Percentiles rank a stretch among this genome's conserved stretches.
Evolutionary conservation across 2,888 invertebrate genomes (phyloP).

Genomic region (Ennomos erosarius): DNA sequence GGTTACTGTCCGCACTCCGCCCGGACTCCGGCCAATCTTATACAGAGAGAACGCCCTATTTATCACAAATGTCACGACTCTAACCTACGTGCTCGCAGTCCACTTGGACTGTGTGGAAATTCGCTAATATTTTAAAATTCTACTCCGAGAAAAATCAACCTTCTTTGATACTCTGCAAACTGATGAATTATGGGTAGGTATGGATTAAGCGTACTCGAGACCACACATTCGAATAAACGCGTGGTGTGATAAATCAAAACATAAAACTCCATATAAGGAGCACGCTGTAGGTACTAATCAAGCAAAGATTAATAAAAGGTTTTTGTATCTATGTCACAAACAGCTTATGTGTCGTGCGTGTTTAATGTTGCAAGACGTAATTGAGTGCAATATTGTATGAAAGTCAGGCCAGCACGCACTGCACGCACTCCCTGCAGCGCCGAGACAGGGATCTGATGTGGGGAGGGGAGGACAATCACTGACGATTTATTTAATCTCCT

Average conservation of each 20-base stretch:
- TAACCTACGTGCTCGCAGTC: constrained; percentile 17
- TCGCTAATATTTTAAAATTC: constrained; percentile 40
- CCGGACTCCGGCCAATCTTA: constrained; percentile 48
- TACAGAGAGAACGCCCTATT: constrained; percentile 58
- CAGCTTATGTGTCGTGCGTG: constrained; percentile 27
- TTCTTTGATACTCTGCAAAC: constrained; percentile 53
- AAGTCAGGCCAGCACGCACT: constrained; percentile 49
- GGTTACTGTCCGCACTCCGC: constrained; percentile 60
- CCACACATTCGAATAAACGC: constrained; percentile 35
- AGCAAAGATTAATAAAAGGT: constrained; percentile 1
- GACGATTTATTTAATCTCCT: constrained; percentile 67
- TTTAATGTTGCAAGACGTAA: constrained; percentile 51
- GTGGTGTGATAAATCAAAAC: constrained; percentile 20
- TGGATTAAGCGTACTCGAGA: constrained; percentile 15
- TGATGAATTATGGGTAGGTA: constrained; percentile 36
- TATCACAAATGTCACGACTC: constrained; percentile 49
- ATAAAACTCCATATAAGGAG: constrained; percentile 12
- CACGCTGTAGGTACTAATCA: neutral
- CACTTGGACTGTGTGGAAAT: constrained; percentile 37
- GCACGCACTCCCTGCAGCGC: constrained; percentile 41
- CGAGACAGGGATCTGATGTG: constrained; percentile 26
- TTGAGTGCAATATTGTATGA: constrained; percentile 56
- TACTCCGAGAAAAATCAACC: constrained; percentile 43
- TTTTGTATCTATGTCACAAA: constrained; percentile 3
- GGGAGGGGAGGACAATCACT: constrained; percentile 53